phyloP scores from a whole-genome alignment of 53 echinoderm and acorn worm species.

The Apostichopus leukothele region DNA sequence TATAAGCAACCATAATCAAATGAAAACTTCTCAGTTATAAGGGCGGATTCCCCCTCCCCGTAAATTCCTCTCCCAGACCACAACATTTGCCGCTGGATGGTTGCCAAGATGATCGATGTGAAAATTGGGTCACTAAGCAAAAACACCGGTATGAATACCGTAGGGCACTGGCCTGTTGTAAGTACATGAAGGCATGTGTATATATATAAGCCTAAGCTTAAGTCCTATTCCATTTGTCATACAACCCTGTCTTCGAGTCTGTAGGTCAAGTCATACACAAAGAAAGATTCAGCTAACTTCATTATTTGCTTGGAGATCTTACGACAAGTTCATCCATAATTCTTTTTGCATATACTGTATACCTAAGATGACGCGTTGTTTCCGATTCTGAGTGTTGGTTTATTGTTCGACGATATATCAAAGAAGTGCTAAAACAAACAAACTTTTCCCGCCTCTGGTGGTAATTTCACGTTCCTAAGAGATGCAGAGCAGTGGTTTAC shows the following conservation, averaged over 20 bases:
- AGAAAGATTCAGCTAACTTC: neutral
- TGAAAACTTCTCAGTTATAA: no score
- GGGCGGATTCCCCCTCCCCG: no score
- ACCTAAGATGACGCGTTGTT: slow-evolving; percentile 28
- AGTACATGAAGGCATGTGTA: no score
- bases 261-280: neutral
- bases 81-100: no score
- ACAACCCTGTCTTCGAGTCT: neutral
- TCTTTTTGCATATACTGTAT: slow-evolving; percentile 3
- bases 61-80: no score
- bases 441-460: slow-evolving; percentile 21
- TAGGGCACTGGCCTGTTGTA: no score
- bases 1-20: no score
- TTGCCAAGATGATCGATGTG: no score
- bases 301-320: neutral
- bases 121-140: no score
- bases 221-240: neutral
- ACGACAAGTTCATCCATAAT: neutral
- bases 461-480: neutral
- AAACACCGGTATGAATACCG: no score
- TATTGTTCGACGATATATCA: slow-evolving; percentile 42
- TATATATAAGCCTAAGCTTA: neutral
- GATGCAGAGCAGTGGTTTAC: neutral
- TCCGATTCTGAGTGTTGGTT: slow-evolving; percentile 18
- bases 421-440: slow-evolving; percentile 27